Conservation (phyloP, 1,140 invertebrate species). For the Acromyrmex heyeri region DNA sequence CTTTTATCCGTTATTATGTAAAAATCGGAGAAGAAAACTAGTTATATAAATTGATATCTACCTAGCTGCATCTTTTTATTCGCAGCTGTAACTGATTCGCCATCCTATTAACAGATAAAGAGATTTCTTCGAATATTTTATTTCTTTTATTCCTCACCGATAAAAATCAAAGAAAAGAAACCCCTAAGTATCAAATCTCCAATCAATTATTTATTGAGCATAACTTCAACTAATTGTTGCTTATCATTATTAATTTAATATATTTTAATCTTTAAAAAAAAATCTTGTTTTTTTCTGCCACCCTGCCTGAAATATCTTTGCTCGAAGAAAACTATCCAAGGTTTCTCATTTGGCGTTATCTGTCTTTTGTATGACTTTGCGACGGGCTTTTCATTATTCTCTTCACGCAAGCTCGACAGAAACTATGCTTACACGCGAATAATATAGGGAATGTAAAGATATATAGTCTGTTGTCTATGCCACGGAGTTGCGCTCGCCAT, state of each 20-base stretch:
- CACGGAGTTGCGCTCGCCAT: background rate
- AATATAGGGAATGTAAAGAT: constrained; percentile 17
- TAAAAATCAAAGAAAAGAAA: background rate
- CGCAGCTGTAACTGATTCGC: background rate
- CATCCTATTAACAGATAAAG: background rate
- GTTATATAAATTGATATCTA: background rate
- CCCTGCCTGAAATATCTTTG: background rate
- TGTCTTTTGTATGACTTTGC: constrained; percentile 30
- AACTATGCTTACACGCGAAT: constrained; percentile 28
- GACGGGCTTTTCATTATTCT: constrained; percentile 35
- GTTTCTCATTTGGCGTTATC: constrained; percentile 8
- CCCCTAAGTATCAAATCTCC: background rate
- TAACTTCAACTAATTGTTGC: background rate
- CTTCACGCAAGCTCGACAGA: constrained; percentile 5
- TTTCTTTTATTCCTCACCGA: background rate
- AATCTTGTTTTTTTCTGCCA: background rate
- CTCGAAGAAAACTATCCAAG: background rate
- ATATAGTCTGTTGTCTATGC: background rate
- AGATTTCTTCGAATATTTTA: background rate
- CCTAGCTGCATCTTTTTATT: background rate
- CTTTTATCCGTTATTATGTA: background rate
- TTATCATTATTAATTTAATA: background rate
- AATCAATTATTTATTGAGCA: background rate
- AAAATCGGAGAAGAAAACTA: background rate
- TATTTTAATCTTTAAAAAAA: background rate